phyloP scores from a whole-genome alignment of 1,140 invertebrate species.

The Drosophila lacteicornis region DNA sequence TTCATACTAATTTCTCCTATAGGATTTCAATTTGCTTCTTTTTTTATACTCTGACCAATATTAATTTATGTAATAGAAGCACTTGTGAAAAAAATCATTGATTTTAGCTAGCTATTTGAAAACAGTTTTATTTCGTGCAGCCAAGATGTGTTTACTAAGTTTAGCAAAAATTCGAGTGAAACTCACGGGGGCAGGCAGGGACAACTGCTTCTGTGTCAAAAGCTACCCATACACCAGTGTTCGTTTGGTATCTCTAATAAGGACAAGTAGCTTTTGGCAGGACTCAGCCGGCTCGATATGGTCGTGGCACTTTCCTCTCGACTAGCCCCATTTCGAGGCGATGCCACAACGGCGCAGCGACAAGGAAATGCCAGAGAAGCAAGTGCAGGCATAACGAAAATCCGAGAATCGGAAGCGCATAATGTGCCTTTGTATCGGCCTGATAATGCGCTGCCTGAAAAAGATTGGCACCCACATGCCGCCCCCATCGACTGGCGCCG shows the following conservation, averaged over 20 bases:
- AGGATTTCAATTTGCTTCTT: too few species aligned
- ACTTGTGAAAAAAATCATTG: too few species aligned
- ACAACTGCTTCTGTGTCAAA: background rate
- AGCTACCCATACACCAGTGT: background rate
- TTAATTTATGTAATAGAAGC: too few species aligned
- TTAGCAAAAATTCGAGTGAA: too few species aligned
- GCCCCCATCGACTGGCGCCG: constrained; percentile 39
- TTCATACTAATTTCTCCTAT: too few species aligned
- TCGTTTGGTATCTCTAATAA: constrained; percentile 33
- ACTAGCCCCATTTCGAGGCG: constrained; percentile 55
- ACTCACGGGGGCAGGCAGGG: background rate
- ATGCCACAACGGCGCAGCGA: constrained; percentile 49
- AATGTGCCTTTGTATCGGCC: constrained; percentile 79
- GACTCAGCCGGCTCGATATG: constrained; percentile 38
- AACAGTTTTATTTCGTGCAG: background rate
- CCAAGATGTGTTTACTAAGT: background rate
- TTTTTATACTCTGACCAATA: too few species aligned
- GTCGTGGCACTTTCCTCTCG: constrained; percentile 42
- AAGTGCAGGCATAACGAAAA: constrained; percentile 55
- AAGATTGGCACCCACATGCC: constrained; percentile 55
- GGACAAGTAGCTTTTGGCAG: constrained; percentile 41
- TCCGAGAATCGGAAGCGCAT: constrained; percentile 74
- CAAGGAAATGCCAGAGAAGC: constrained; percentile 31
- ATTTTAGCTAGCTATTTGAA: background rate
- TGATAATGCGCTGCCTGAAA: constrained; percentile 70